Evolutionary conservation across 2,888 invertebrate genomes (phyloP), one percentile per base, ranked within the genome.

Genomic region (Geotrupes spiniger): DNA sequence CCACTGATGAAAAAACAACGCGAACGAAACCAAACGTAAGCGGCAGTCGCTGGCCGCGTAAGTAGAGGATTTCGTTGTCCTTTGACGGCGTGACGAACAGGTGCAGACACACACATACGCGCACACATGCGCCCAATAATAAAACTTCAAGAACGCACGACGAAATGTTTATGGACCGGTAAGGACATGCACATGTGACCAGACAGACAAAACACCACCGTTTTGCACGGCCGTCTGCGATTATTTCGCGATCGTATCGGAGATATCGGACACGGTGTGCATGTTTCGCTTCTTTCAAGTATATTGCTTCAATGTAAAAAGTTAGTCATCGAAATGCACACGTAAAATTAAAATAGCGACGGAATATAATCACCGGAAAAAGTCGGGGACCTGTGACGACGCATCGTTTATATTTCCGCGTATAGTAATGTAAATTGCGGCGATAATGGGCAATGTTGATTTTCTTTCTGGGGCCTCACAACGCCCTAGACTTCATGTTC

Each of bases 291-390:
- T 29, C 31, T 29, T 29, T 29, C 12, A 11, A 29, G 10, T 29
- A 14, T 9, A 33, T 33, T 10, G 14, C 8, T 33, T 33, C 33
- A 33, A 33, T 33, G 33, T 14, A 9, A 15, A 14, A 33, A 8
- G 15, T 33, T 33, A 12, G 33, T 33, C 33, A 33, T 33, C 33
- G 33, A 9, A 14, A 33, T 33, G 15, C 15, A 33, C 10, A 33
- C 33, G 33, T 8, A 33, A 15, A 3, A n/a, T 14, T 6, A 14
- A 33, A 33, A 12, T 33, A 8, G 33, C 11, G 1, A 6, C 11
- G 8, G 10, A 15, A 14, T 31, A 8, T 33, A 8, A 14, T 33
- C n/a, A n/a, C n/a, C n/a, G 33, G 33, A 14, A 15, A 33, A 33
- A 33, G 11, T 33, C n/a, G 33, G 33, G 33, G 10, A n/a, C 15